Evolutionary conservation across 2,113 vertebrate species (phyloP).

Genomic region (Andinoacara biseriatus): DNA sequence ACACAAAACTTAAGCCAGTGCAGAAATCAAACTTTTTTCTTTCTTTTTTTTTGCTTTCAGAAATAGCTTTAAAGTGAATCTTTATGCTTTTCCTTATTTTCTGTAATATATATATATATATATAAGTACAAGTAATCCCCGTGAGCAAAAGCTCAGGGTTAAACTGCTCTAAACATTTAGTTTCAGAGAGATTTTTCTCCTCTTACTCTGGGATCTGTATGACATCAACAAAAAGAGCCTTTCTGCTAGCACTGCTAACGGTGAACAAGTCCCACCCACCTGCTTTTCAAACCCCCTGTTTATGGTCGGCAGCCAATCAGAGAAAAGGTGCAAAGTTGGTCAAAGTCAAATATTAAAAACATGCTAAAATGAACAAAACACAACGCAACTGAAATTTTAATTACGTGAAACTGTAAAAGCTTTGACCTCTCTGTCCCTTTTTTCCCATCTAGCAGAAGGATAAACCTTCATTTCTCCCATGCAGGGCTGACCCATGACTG

Average conservation of each 20-base stretch:
- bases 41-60: no score
- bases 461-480: background rate
- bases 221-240: background rate
- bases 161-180: background rate
- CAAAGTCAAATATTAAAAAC: background rate
- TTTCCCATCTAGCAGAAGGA: background rate
- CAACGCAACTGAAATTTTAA: slow-evolving; percentile 6
- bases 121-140: background rate
- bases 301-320: background rate
- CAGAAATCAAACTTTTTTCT: background rate
- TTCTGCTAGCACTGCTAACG: no score
- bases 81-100: no score
- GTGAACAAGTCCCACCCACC: background rate
- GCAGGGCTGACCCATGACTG: background rate
- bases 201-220: background rate
- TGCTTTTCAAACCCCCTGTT: background rate
- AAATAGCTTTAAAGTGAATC: no score
- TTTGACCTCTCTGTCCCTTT: slow-evolving; percentile 13
- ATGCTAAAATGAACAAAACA: background rate
- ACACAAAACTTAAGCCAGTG: background rate
- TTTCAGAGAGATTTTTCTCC: background rate
- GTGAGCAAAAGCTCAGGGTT: background rate
- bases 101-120: no score
- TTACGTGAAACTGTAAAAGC: slow-evolving; percentile 1
- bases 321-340: background rate